Conservation (phyloP, 2,113 vertebrate genomes). For the western clawed frog (Xenopus tropicalis) region UCB_Xtro_10.0 CM004449.2:112250001-112250500, state of each 20-base stretch:
- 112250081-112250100: conserved; percentile 29
- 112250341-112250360: no score
- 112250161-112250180: neutral
- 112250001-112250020: conserved; percentile 6
- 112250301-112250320: no score
- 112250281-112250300: neutral
- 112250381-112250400: no score
- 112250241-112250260: neutral
- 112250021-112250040: neutral
- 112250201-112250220: neutral
- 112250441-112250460: no score
- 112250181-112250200: neutral
- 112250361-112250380: no score
- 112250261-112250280: neutral
- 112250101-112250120: conserved; percentile 5
- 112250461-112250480: no score
- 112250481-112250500: no score
- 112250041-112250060: conserved; percentile 18
- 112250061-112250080: conserved; percentile 6
- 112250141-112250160: conserved; percentile 5
- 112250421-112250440: no score
- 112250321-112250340: no score
- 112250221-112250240: neutral
- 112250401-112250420: no score
- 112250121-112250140: neutral